These are phyloP conservation scores for Cephalopachus bancanus DNA, from an alignment of 2,797 vertebrate genomes.

Conservation along the genomic window DNA sequence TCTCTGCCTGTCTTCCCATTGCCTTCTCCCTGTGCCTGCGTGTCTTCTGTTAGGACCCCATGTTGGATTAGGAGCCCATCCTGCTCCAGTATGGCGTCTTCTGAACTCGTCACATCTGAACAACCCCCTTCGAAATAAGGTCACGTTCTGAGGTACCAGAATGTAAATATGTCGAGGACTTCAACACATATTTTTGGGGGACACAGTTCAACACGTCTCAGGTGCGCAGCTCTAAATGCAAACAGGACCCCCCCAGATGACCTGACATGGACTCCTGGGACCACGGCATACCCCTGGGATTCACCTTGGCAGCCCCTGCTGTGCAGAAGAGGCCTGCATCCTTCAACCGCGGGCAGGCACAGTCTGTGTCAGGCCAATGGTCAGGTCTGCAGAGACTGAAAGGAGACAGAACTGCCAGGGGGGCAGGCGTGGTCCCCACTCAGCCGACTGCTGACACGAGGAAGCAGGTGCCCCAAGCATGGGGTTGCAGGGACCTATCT, in stretches of 20 bases:
- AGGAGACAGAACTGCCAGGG: background rate
- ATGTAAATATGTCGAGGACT: background rate
- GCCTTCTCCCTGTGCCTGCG: fast-evolving
- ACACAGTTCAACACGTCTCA: background rate
- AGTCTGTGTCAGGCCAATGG: fast-evolving
- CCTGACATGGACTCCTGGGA: fast-evolving
- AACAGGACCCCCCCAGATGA: background rate
- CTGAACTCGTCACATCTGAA: background rate
- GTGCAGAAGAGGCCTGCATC: fast-evolving
- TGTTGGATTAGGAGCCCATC: background rate
- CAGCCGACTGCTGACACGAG: fast-evolving
- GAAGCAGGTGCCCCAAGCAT: background rate
- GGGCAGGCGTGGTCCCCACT: background rate
- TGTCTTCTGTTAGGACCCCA: background rate
- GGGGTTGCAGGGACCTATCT: background rate
- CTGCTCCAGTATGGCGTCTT: background rate
- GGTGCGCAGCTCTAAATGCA: background rate
- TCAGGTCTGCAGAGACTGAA: fast-evolving
- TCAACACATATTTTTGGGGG: background rate
- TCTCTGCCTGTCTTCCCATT: fast-evolving
- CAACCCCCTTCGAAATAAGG: background rate
- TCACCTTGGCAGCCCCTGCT: too few relatives aligned
- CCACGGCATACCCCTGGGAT: too few relatives aligned
- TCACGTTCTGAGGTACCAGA: background rate
- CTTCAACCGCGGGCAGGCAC: fast-evolving